Base-by-base conservation (phyloP, 2,888 invertebrate species). In the Platycheirus rosarum region DNA sequence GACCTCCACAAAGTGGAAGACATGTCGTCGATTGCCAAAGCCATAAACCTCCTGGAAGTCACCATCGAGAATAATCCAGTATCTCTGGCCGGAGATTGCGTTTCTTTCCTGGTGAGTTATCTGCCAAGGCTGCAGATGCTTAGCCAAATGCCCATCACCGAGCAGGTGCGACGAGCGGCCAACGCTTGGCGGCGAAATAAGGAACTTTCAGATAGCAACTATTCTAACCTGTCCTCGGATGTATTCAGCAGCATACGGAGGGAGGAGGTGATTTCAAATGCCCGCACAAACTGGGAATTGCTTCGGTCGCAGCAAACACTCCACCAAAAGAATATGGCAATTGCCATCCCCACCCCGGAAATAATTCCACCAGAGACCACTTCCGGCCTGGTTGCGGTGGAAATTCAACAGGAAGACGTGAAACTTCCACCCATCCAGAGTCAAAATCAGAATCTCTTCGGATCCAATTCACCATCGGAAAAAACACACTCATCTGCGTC, bases 21-120 rank as follows among this genome's bases (percentile, higher is more conserved):
- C 88, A 95, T 97, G 90, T 93, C 94, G 55, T 95, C 95, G 79
- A 91, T 97, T 74, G 95, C 95, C 23, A 95, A 96, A 89, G 95
- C 96, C 0, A 91, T 92, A 7, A 94, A 94, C 75, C 92, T 97
- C 49, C 92, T 93, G 70, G 97, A 97, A 91, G 93, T 98, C 53
- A 95, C 97, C 16, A 93, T 98, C 73, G 97, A 96, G 88, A 95
- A 95, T 79, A 97, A 97, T 91, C 96, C 96, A 0, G 94, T 97
- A 8, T 94, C 95, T 16, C 89, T 95, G 80, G 94, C 93, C n/a
- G 94, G 95, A 0, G 96, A 96, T 86, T 96, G 95, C 87, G 93
- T 95, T 2, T 95, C 96, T 0, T 96, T 96, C 88, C 90, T 96
- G 48, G 95, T 96, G 0, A 95, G 96, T 0, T 95, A 95, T 89